These are phyloP conservation scores for Hippocampus abdominalis DNA, from an alignment of 2,113 vertebrate genomes.

Conservation along the genomic window DNA sequence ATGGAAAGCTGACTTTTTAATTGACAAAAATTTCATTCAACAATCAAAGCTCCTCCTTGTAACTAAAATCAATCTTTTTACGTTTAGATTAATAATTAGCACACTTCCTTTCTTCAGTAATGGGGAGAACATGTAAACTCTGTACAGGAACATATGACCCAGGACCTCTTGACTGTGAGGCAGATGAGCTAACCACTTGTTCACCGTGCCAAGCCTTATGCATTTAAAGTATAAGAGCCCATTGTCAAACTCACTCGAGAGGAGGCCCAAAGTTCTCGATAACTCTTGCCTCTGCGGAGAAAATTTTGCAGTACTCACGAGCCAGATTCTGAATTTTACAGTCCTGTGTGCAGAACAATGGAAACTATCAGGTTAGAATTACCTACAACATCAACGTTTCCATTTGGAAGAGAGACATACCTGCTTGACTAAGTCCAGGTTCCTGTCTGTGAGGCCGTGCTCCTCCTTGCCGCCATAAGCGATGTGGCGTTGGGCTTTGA, in stretches of 20 bases:
- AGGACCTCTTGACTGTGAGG: neutral
- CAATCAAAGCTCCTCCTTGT: too few relatives aligned
- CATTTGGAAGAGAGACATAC: constrained; percentile 52
- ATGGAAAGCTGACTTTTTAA: too few relatives aligned
- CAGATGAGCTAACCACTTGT: neutral
- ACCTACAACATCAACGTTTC: constrained; percentile 1
- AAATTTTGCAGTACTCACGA: constrained; percentile 97
- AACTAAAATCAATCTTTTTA: too few relatives aligned
- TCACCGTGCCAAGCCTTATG: neutral
- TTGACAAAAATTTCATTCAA: too few relatives aligned
- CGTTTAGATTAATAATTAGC: too few relatives aligned
- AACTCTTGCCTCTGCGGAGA: constrained; percentile 83
- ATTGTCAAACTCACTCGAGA: constrained; percentile 82
- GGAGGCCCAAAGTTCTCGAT: constrained; percentile 79
- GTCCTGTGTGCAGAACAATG: constrained; percentile 69
- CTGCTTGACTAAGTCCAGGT: constrained; percentile 87
- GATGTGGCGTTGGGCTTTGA: constrained; percentile 85
- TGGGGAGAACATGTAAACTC: too few relatives aligned
- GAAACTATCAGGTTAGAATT: constrained; percentile 15
- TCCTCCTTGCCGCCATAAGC: constrained; percentile 86
- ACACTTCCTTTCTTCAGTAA: too few relatives aligned
- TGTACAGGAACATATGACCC: too few relatives aligned
- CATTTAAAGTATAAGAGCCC: neutral
- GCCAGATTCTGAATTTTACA: constrained; percentile 94
- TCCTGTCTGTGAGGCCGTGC: constrained; percentile 81